Evolutionary conservation across 2,888 invertebrate genomes (phyloP).

Genomic region (Pammene aurita): DNA sequence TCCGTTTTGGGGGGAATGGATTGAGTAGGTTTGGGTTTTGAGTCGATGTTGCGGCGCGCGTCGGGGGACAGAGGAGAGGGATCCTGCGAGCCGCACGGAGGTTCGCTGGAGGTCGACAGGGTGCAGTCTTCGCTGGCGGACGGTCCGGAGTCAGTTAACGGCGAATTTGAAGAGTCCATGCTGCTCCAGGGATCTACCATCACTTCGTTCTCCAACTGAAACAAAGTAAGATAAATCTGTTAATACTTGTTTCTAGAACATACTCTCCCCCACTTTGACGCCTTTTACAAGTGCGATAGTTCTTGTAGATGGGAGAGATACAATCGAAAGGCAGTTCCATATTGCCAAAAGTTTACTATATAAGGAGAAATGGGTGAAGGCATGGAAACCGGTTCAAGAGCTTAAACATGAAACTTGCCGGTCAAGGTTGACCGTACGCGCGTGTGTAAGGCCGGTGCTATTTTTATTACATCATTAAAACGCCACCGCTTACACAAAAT

Average conservation of each 20-base stretch:
- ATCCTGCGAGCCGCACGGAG: constrained; percentile 60
- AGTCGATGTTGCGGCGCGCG: constrained; percentile 67
- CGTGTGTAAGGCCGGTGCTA: constrained; percentile 52
- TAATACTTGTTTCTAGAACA: neutral
- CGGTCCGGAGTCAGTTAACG: constrained; percentile 79
- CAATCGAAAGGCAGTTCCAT: constrained; percentile 26
- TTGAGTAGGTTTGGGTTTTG: constrained; percentile 62
- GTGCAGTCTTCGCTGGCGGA: constrained; percentile 80
- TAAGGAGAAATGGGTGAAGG: constrained; percentile 59
- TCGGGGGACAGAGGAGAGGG: constrained; percentile 64
- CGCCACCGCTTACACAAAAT: constrained; percentile 54
- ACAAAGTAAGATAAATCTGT: constrained; percentile 54
- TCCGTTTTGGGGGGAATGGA: constrained; percentile 61
- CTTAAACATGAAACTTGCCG: constrained; percentile 55
- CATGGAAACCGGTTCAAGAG: constrained; percentile 59
- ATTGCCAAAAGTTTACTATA: constrained; percentile 41
- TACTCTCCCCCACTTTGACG: neutral
- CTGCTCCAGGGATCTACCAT: constrained; percentile 83
- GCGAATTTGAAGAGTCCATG: constrained; percentile 82
- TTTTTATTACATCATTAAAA: constrained; percentile 59
- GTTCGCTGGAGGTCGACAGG: constrained; percentile 75
- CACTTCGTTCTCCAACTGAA: constrained; percentile 84
- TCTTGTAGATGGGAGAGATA: neutral
- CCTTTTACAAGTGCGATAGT: neutral
- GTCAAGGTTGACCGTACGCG: constrained; percentile 63